Evolutionary conservation across 2,113 vertebrate species (phyloP), one percentile per base, ranked within the genome.

Genomic region (Calyptommatus sinebrachiatus): DNA sequence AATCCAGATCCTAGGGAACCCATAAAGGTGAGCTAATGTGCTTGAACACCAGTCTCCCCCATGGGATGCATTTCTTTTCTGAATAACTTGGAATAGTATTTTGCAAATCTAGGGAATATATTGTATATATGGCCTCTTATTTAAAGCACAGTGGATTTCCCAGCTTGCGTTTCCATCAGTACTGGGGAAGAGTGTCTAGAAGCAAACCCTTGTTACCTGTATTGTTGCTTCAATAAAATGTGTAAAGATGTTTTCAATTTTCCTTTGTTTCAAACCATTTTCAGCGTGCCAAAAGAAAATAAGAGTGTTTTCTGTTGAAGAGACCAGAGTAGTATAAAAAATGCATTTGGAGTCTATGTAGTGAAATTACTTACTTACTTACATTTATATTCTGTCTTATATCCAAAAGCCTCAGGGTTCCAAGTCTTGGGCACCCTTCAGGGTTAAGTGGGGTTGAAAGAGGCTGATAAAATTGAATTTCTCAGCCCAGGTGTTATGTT

Each of bases 81-180:
- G 18, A 57, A 57, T 18, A 18, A 18, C 14, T 57, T 57, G 14
- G 53, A 57, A 57, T 18, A 57, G 16, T 5, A 57, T 57, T 57
- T 57, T 57, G 53, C 53, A 57, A 5, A 14, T 57, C 53, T 57
- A 57, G 53, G 18, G 18, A 57, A 57, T 76, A 84, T 67, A 68
- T 76, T 21, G 50, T 35, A 87, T 53, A 72, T 70, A 45, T 16
- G 63, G 85, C 9, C 16, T 57, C 80, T 29, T 16, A 35, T 84
- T 62, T 77, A 50, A 63, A 85, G 71, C 85, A 70, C 2, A 5
- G 22, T 57, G 71, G 63, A 74, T 77, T 0, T 0, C 72, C 31
- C 66, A 83, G 60, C 29, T 11, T 16, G 4, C 21, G 18, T 61
- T 21, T 0, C 83, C 89, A 28, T 22, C 31, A 84, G 21, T 72